A percentile compares a stretch with the other conserved stretches of the same genome.
Conservation (phyloP, 2,888 invertebrate species). For the Drosophila pseudotalamancana region DNA sequence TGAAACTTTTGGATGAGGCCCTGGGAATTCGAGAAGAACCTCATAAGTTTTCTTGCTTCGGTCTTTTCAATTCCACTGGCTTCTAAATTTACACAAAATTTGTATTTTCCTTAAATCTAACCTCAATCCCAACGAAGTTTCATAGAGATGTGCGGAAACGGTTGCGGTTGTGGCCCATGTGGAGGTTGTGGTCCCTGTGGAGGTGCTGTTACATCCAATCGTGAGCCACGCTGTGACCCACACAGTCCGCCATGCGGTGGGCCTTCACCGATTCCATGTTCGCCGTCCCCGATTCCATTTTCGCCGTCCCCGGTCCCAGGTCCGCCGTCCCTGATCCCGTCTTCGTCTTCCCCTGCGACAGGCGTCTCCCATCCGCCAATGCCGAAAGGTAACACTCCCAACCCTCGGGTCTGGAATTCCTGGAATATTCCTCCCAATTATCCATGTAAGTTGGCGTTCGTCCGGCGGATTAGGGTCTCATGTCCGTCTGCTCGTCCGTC, state of each 20-base stretch:
- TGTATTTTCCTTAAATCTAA: slow-evolving; percentile 21
- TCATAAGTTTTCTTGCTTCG: slow-evolving; percentile 68
- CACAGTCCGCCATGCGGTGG: slow-evolving; percentile 66
- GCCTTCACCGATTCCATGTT: slow-evolving; percentile 76
- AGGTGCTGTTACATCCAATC: slow-evolving; percentile 58
- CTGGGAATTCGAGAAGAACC: not conserved
- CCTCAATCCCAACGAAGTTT: not conserved
- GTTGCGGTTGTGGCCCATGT: slow-evolving; percentile 37
- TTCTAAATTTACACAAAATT: slow-evolving; percentile 49
- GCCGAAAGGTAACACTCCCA: slow-evolving; percentile 80
- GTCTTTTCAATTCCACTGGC: slow-evolving; percentile 63
- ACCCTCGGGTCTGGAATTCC: slow-evolving; percentile 81
- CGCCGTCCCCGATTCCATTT: no score
- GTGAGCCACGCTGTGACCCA: slow-evolving; percentile 51
- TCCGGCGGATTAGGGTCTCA: no score
- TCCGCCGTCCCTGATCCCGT: slow-evolving; percentile 78
- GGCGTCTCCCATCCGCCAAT: slow-evolving; percentile 76
- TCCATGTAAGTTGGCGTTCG: slow-evolving; percentile 80
- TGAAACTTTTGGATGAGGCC: not conserved
- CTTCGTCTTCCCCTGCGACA: slow-evolving; percentile 69
- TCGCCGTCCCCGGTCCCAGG: slow-evolving; percentile 25
- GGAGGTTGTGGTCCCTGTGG: slow-evolving; percentile 62
- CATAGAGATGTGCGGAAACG: slow-evolving; percentile 33
- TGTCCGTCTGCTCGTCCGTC: no score
- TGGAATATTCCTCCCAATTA: slow-evolving; percentile 85